Evolutionary conservation across 1,140 invertebrate genomes (phyloP), one percentile per base, ranked within the genome.

Genomic region (Formica selysi): DNA sequence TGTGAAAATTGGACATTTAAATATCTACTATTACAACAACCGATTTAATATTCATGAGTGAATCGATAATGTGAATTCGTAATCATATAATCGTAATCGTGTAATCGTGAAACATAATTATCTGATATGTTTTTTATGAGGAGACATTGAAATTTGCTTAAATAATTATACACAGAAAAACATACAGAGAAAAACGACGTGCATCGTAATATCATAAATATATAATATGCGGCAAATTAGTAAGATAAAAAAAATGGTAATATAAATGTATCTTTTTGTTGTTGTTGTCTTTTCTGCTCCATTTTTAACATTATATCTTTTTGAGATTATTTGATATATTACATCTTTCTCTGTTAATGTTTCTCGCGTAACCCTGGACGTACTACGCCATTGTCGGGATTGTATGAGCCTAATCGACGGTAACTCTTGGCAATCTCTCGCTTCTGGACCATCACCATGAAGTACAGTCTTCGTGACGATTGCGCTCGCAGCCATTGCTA

Each of bases 351-450:
- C 7, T 74, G 13, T 48, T 3, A 48, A 0, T 51, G 6, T 78
- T 51, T 65, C 19, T 64, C 19, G 59, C 26, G 11, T 78, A 48
- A 64, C 10, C 11, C 19, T 78, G 32, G 26, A 65, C 59, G 29
- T 65, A 44, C 76, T 78, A 78, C 76, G 76, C 41, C 76, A 78
- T 78, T 78, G 76, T 65, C 73, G 78, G 70, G 70, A 80, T 87
- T 86, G 73, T 62, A 80, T 64, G 81, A 87, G 86, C 22, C 76
- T 87, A 89, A 89, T 84, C 67, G 79, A 89, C 74, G 22, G 76
- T 89, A 87, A 89, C 88, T 87, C 85, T 74, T 87, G 70, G 59
- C 62, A 85, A 81, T 81, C 87, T 65, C 61, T 81, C 74, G 67
- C 68, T 76, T 78, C 78, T 65, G 74, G 76, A 85, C 54, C 62